Evolutionary conservation across 2,888 invertebrate species (phyloP), one percentile per base, ranked within the genome.

Genomic region (Cephalotes varians): DNA sequence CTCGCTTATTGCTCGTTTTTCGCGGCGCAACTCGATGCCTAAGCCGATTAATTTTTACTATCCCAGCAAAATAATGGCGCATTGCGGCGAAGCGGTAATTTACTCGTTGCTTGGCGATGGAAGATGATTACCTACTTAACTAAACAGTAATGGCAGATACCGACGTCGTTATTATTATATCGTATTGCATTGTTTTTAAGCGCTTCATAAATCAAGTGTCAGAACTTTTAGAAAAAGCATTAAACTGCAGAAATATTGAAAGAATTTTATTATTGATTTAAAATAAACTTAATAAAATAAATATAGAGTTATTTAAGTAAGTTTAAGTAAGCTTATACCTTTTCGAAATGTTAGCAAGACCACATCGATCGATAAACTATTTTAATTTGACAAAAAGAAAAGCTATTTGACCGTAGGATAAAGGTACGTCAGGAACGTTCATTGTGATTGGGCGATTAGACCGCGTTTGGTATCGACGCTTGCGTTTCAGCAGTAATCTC

Each of bases 21-120:
- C 60, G 12, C 37, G 28, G 10, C 15, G 58, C 47, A 47, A 49
- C 60, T 76, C 40, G 49, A 74, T 62, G 60, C 40, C 49, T 72
- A 71, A 81, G 81, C 44, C 81, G 82, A 83, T 83, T 80, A 71
- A 69, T 83, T 81, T 81, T 79, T 79, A 79, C 77, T 31, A 56
- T 79, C 77, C 44, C 56, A 71, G 77, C 71, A 44, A 79, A 79
- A 79, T 79, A 79, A 79, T 56, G 40, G 77, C 71, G 71, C 71
- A 71, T 79, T 71, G 71, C 71, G 56, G 40, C 56, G 34, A 44
- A n/a, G 18, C n/a, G 34, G n/a, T 79, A 79, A 79, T 79, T 79
- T 71, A 71, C 72, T 71, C 69, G 28, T 67, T 31, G 56, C 34
- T 71, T 56, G 71, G 21, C 69, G 18, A 54, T 31, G 37, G 18